A percentile compares a stretch with the other conserved stretches of the same genome.
phyloP scores from a whole-genome alignment of 1,140 invertebrate species.

The Drosophila mauritiana region DNA sequence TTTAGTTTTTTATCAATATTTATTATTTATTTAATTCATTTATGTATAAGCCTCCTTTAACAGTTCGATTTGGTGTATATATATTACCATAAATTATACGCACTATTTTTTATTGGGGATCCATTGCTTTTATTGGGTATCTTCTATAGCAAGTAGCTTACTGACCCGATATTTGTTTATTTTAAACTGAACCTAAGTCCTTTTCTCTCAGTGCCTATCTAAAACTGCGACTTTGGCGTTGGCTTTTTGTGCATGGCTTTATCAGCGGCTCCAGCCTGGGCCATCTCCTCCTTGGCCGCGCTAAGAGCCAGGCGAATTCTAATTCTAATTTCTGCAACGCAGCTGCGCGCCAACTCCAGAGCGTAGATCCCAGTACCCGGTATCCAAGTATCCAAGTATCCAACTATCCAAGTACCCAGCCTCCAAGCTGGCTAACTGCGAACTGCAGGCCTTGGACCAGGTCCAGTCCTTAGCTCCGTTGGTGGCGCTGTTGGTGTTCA shows the following conservation, averaged over 20 bases:
- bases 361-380: not conserved
- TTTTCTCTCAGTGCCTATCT: slow-evolving; percentile 42
- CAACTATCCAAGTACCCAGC: slow-evolving; percentile 1
- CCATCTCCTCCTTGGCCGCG: slow-evolving; percentile 46
- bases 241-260: slow-evolving; percentile 51
- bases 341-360: slow-evolving; percentile 67
- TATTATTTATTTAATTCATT: too few species aligned
- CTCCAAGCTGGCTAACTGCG: slow-evolving; percentile 7
- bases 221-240: slow-evolving; percentile 42
- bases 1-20: too few species aligned
- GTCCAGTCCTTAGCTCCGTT: slow-evolving; percentile 64
- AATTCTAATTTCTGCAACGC: slow-evolving; percentile 80
- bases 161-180: not conserved
- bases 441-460: slow-evolving; percentile 20
- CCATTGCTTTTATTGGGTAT: too few species aligned
- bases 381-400: not conserved
- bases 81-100: too few species aligned
- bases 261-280: slow-evolving; percentile 52
- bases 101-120: too few species aligned
- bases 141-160: too few species aligned
- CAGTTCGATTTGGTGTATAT: too few species aligned
- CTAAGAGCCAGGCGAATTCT: slow-evolving; percentile 47
- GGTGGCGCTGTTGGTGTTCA: slow-evolving; percentile 81
- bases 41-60: too few species aligned
- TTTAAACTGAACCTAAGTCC: not conserved